Conservation (phyloP, 2,888 invertebrate genomes). For the Leucoma salicis region DNA sequence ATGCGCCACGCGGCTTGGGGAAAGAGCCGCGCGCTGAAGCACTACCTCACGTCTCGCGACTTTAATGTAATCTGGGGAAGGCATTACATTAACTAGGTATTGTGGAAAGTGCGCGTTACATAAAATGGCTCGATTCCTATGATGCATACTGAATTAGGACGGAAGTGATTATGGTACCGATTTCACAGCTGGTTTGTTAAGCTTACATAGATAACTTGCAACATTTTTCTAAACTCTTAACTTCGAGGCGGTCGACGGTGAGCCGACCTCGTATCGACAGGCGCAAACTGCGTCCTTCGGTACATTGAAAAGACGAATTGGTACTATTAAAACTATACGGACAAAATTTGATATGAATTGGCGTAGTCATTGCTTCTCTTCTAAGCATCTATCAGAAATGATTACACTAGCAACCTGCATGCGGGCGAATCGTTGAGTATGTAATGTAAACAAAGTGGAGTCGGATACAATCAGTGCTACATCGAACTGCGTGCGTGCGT, state of each 20-base stretch:
- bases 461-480: slow-evolving; percentile 30
- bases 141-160: slow-evolving; percentile 81
- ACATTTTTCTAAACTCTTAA: slow-evolving; percentile 70
- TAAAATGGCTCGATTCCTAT: slow-evolving; percentile 82
- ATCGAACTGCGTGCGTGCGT: slow-evolving; percentile 26
- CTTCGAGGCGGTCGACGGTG: slow-evolving; percentile 53
- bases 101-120: slow-evolving; percentile 77
- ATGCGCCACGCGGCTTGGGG: slow-evolving; percentile 28
- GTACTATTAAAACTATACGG: slow-evolving; percentile 80
- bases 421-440: slow-evolving; percentile 61
- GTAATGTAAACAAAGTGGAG: slow-evolving; percentile 36
- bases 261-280: slow-evolving; percentile 58
- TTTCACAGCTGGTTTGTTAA: slow-evolving; percentile 80
- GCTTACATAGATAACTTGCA: slow-evolving; percentile 78
- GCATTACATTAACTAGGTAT: slow-evolving; percentile 70
- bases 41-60: slow-evolving; percentile 32
- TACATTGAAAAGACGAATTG: slow-evolving; percentile 77
- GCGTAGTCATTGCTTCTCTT: slow-evolving; percentile 74
- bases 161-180: slow-evolving; percentile 82
- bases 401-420: slow-evolving; percentile 66
- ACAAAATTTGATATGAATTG: slow-evolving; percentile 82
- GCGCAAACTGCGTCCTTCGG: slow-evolving; percentile 61
- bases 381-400: slow-evolving; percentile 76
- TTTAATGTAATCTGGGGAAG: slow-evolving; percentile 76
- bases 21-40: slow-evolving; percentile 25